phyloP scores from a whole-genome alignment of 2,113 vertebrate species.

The Gymnogyps californianus region DNA sequence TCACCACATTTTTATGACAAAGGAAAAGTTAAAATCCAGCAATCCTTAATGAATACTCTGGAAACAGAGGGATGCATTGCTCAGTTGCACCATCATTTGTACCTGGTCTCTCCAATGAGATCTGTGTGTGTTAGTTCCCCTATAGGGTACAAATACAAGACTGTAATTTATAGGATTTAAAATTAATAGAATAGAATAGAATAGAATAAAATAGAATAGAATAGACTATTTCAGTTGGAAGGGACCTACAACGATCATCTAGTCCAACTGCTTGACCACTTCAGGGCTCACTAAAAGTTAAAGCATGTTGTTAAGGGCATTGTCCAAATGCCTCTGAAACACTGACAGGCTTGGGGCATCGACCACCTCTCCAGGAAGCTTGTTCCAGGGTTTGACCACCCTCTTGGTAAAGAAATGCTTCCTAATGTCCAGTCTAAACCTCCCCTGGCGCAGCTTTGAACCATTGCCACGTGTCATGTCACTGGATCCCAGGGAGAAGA shows the following conservation, averaged over 20 bases:
- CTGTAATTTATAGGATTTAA: neutral
- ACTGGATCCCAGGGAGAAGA: no score
- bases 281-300: neutral
- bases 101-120: neutral
- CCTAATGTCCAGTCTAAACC: neutral
- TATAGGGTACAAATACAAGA: neutral
- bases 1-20: neutral
- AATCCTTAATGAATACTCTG: neutral
- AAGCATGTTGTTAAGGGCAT: neutral
- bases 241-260: accelerated
- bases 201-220: neutral
- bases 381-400: neutral
- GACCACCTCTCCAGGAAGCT: neutral
- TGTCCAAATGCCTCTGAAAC: neutral
- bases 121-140: neutral
- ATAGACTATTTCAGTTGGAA: neutral
- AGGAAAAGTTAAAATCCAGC: neutral
- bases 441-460: no score
- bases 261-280: neutral
- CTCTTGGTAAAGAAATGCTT: neutral
- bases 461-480: no score
- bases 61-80: neutral
- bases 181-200: neutral
- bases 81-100: neutral
- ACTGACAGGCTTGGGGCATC: neutral